These are phyloP conservation scores for Coracias cyanogaster DNA, from an alignment of 2,797 vertebrate genomes.

Conservation along the genomic window DNA sequence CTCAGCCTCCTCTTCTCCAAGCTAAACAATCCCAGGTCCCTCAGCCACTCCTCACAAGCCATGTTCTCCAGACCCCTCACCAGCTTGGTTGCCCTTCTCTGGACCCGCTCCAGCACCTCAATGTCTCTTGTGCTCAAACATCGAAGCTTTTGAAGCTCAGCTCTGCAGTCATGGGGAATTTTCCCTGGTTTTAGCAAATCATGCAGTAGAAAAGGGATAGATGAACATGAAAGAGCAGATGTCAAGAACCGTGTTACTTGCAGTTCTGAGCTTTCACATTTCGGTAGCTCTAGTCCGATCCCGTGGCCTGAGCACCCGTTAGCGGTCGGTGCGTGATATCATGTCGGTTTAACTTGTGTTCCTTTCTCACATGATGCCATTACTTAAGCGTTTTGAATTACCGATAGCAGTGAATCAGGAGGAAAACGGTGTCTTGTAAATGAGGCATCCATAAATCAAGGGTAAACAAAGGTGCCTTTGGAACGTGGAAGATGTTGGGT, in stretches of 20 bases:
- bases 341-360: neutral
- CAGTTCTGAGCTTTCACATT: neutral
- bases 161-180: neutral
- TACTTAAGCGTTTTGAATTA: constrained; percentile 14
- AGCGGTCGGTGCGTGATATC: neutral
- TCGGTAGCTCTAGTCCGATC: neutral
- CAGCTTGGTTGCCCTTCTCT: too few relatives aligned
- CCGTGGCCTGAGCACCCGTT: neutral
- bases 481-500: neutral
- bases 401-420: neutral
- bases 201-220: neutral
- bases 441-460: neutral
- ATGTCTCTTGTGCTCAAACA: too few relatives aligned
- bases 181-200: neutral
- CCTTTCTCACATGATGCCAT: neutral
- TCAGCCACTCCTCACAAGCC: too few relatives aligned
- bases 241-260: neutral
- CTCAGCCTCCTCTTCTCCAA: too few relatives aligned
- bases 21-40: too few relatives aligned
- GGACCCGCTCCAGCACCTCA: too few relatives aligned
- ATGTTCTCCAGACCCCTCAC: too few relatives aligned
- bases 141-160: neutral
- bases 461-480: constrained; percentile 6
- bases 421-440: neutral
- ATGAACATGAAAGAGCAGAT: neutral